phyloP scores from a whole-genome alignment of 1,140 invertebrate species.

The Maniola jurtina region DNA sequence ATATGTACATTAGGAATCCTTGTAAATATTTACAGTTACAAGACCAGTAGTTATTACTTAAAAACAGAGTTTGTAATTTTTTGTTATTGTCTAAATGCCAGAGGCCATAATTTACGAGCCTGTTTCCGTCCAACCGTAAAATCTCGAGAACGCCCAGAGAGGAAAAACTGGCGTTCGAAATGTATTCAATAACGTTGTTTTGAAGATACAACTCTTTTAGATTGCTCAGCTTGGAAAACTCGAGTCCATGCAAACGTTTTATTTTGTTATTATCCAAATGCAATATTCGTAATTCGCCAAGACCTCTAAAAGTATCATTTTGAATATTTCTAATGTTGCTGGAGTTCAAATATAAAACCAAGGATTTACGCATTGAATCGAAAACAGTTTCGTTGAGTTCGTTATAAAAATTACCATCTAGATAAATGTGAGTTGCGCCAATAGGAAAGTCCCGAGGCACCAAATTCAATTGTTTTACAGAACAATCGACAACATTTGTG shows the following conservation, averaged over 20 bases:
- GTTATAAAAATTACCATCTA: conserved; percentile 89
- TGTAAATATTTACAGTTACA: conserved; percentile 92
- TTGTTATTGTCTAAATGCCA: conserved; percentile 87
- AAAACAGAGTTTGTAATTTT: conserved; percentile 76
- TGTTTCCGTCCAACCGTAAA: conserved; percentile 91
- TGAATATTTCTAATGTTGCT: conserved; percentile 89
- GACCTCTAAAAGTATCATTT: conserved; percentile 92
- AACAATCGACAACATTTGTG: conserved; percentile 91
- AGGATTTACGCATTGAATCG: conserved; percentile 91
- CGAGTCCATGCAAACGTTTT: conserved; percentile 86
- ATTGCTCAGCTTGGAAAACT: conserved; percentile 89
- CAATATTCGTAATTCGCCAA: conserved; percentile 87
- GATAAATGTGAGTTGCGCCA: conserved; percentile 93
- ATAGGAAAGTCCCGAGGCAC: conserved; percentile 90
- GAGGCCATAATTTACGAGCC: conserved; percentile 86
- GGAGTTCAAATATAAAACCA: conserved; percentile 89
- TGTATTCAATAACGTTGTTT: conserved; percentile 88
- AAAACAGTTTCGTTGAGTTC: conserved; percentile 90
- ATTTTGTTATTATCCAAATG: conserved; percentile 93
- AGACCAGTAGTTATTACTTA: conserved; percentile 91
- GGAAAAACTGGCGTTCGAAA: conserved; percentile 89
- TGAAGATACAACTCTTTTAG: conserved; percentile 92
- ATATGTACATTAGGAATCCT: conserved; percentile 86
- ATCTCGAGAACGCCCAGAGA: conserved; percentile 87
- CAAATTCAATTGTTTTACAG: conserved; percentile 82